Evolutionary conservation across 2,888 invertebrate genomes (phyloP), one percentile per base, ranked within the genome.

Genomic region (Ashinkailepas kermadecensis): DNA sequence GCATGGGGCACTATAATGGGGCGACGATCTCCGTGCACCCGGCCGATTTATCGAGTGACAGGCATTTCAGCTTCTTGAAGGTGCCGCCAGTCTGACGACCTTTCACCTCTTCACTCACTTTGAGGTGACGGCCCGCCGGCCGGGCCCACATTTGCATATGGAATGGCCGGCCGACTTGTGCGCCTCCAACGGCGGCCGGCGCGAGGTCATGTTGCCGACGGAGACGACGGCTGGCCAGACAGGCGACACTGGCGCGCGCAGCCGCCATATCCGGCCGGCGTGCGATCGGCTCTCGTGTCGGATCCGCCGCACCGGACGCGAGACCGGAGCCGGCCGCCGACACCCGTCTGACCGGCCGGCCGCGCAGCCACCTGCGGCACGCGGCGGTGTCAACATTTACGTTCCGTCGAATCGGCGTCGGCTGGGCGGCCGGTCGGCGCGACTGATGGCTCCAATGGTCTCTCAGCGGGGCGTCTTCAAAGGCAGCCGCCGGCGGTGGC

Each of bases 361-460:
- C n/a, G n/a, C 65, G 65, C n/a, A n/a, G 23, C 9, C 65, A n/a
- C 65, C n/a, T 10, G 10, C n/a, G 8, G 10, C 65, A 4, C 12
- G 25, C 67, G 25, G 25, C 25, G 67, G 25, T 67, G 67, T 67
- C 67, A 67, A 67, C 67, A 67, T 67, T 67, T 67, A 67, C 67
- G 25, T 67, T 67, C 67, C n/a, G 67, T 25, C 25, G 67, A 67
- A 67, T 67, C 11, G 67, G 67, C 67, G 25, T 67, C 67, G 67
- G 67, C 67, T 1, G 67, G n/a, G 39, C 39, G 39, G 67, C 67
- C 13, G 67, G n/a, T 1, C 39, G 39, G 67, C 25, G 25, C 67
- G 9, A 11, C 25, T 67, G 67, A 67, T 25, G 25, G 25, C 9
- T 25, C 25, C 1, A 10, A 67, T 25, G 67, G 67, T 25, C 67